Evolutionary conservation across 2,113 vertebrate species (phyloP).

Genomic region (Sylvilagus bachmani): DNA sequence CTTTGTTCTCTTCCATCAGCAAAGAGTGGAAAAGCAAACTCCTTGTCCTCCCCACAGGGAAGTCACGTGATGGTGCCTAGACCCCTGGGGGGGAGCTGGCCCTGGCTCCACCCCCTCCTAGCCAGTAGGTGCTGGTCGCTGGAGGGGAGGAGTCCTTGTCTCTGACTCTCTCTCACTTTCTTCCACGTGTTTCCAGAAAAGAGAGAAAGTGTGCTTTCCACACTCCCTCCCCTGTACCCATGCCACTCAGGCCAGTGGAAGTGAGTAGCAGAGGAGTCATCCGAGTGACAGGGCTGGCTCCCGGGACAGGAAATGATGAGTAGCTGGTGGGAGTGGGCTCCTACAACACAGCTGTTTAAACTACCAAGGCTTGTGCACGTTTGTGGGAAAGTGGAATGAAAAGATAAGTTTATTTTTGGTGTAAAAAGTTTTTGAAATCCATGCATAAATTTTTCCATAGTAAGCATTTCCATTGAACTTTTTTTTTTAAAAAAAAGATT

Average conservation of each 20-base stretch:
- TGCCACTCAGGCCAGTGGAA: background rate
- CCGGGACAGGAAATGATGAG: background rate
- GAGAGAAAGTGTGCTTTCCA: slow-evolving; percentile 76
- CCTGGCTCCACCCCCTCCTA: background rate
- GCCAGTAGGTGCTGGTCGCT: background rate
- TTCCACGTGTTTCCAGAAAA: background rate
- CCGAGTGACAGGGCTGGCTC: background rate
- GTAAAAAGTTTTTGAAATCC: no score
- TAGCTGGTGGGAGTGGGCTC: background rate
- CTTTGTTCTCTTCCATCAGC: background rate
- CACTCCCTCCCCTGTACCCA: background rate
- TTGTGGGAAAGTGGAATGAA: no score
- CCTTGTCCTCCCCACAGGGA: background rate
- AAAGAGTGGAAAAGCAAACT: background rate
- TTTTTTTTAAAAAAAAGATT: no score
- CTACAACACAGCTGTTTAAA: background rate
- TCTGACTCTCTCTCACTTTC: background rate
- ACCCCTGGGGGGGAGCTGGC: slow-evolving; percentile 27
- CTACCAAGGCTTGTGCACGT: background rate
- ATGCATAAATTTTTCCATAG: no score
- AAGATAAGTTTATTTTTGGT: no score
- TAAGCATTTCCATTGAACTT: no score
- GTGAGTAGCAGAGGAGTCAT: background rate
- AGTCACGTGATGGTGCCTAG: slow-evolving; percentile 13
- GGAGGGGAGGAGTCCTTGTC: background rate